phyloP scores from a whole-genome alignment of 2,113 vertebrate species.

The Macquaria australasica region DNA sequence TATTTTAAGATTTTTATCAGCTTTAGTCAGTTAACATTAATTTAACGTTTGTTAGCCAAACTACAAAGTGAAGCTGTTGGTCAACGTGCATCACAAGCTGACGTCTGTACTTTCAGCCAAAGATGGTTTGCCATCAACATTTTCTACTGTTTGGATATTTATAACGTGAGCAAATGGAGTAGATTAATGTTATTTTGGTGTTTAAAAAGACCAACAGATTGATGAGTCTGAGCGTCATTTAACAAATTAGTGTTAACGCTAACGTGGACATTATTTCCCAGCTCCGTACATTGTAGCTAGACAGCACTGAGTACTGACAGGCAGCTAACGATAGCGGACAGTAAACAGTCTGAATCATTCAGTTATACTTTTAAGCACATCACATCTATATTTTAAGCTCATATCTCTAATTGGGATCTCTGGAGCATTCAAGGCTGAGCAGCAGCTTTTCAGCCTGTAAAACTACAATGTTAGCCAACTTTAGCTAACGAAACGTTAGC shows the following conservation, averaged over 20 bases:
- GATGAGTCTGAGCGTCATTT: not conserved
- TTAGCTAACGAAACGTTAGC: too few relatives aligned
- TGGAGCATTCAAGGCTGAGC: too few relatives aligned
- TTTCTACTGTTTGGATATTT: not conserved
- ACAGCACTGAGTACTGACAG: not conserved
- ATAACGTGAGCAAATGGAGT: not conserved
- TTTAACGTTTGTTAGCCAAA: not conserved
- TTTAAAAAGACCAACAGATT: not conserved
- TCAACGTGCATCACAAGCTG: not conserved
- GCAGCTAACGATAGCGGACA: not conserved
- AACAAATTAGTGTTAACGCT: not conserved
- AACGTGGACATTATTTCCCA: not conserved
- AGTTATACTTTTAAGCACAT: not conserved
- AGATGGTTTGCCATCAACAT: not conserved
- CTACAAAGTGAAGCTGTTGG: not conserved
- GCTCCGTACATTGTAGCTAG: not conserved
- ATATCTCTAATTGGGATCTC: not conserved
- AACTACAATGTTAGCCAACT: too few relatives aligned
- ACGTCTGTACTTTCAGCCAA: not conserved
- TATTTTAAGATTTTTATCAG: not conserved
- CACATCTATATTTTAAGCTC: not conserved
- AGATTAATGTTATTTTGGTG: not conserved
- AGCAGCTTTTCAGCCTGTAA: too few relatives aligned
- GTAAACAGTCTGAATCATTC: not conserved
- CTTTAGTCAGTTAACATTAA: not conserved